phyloP scores from a whole-genome alignment of 2,888 invertebrate genomes.

The Drosophila neonasuta region DNA sequence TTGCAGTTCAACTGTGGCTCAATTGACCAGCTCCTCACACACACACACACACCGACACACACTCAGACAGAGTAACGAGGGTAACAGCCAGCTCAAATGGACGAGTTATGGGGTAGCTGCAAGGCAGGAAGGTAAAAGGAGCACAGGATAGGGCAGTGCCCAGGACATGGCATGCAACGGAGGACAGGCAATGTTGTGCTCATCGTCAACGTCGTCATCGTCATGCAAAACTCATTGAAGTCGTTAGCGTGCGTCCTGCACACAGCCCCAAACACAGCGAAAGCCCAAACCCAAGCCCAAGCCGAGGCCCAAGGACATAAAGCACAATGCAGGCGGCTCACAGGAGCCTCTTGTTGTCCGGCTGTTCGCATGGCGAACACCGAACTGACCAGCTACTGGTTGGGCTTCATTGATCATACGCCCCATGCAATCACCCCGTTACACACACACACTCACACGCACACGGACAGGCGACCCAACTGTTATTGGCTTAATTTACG shows the following conservation, averaged over 20 bases:
- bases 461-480: slow-evolving; percentile 10
- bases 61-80: slow-evolving; percentile 40
- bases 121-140: not conserved
- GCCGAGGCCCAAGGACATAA: slow-evolving; percentile 52
- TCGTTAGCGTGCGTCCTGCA: slow-evolving; percentile 62
- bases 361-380: slow-evolving; percentile 7
- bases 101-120: slow-evolving; percentile 15
- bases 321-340: slow-evolving; percentile 57
- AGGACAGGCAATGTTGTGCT: slow-evolving; percentile 48
- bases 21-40: slow-evolving; percentile 59
- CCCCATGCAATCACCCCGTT: slow-evolving; percentile 22
- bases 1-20: slow-evolving; percentile 72
- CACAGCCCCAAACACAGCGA: too few relatives aligned
- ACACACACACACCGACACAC: slow-evolving; percentile 21
- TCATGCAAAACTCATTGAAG: slow-evolving; percentile 73
- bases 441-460: slow-evolving; percentile 9
- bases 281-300: too few relatives aligned
- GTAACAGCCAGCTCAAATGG: slow-evolving; percentile 32
- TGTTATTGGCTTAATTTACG: slow-evolving; percentile 75
- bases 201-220: slow-evolving; percentile 49
- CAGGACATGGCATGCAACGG: slow-evolving; percentile 13
- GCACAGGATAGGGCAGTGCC: not conserved
- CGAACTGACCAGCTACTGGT: slow-evolving; percentile 32
- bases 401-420: slow-evolving; percentile 64
- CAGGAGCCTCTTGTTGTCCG: slow-evolving; percentile 16